Conservation (phyloP, 2,113 vertebrate genomes). For the Phyllostomus hastatus region DNA sequence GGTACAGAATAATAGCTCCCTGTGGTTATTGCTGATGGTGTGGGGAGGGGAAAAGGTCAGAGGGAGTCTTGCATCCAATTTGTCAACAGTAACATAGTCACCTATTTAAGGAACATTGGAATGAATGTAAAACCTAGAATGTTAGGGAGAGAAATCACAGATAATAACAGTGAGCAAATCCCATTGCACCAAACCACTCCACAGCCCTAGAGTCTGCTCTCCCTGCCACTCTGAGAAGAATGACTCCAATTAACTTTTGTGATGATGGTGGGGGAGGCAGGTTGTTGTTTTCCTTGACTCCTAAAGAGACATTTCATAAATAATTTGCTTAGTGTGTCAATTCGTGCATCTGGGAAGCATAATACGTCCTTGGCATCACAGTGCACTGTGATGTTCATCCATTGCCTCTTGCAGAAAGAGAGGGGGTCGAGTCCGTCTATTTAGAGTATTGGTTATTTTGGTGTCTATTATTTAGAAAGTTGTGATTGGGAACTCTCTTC, state of each 20-base stretch:
- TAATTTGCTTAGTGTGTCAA: conserved; percentile 81
- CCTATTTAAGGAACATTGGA: neutral
- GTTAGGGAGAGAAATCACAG: neutral
- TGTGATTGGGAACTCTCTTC: conserved; percentile 62
- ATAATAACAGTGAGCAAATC: neutral
- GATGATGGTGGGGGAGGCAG: neutral
- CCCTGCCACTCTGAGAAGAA: neutral
- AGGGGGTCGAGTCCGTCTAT: conserved; percentile 66
- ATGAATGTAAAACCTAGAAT: neutral
- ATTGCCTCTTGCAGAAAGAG: conserved; percentile 72
- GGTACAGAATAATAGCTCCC: neutral
- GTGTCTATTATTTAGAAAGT: conserved; percentile 65
- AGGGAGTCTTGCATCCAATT: neutral
- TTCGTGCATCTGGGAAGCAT: conserved; percentile 84
- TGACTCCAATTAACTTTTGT: neutral
- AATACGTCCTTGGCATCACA: conserved; percentile 78
- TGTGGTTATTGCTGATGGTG: too few species aligned
- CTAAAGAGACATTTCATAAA: conserved; percentile 80
- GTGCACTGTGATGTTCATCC: conserved; percentile 65
- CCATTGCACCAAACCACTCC: neutral
- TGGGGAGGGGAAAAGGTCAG: neutral
- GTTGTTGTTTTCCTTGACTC: conserved; percentile 67
- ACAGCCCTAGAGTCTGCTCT: neutral
- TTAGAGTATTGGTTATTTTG: conserved; percentile 69
- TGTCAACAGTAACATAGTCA: neutral